These are phyloP conservation scores for Sitophilus oryzae DNA, from an alignment of 1,140 invertebrate genomes.

Conservation along the genomic window DNA sequence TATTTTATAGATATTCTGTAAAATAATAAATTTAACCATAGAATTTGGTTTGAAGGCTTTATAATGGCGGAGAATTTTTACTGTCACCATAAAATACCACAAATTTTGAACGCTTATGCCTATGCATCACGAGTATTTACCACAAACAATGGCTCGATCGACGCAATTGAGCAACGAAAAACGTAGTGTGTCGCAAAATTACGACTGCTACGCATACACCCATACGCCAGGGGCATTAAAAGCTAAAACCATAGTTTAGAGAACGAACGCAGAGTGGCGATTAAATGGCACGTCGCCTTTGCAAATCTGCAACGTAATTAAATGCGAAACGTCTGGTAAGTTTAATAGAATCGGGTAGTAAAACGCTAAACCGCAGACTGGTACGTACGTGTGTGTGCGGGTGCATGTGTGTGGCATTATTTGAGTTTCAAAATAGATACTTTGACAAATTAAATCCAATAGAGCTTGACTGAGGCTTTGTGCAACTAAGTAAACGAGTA, in stretches of 20 bases:
- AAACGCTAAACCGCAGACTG: background rate
- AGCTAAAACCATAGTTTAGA: slow-evolving; percentile 14
- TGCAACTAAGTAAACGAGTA: too few relatives aligned
- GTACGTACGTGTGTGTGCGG: background rate
- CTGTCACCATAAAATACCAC: too few relatives aligned
- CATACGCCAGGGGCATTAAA: slow-evolving; percentile 3
- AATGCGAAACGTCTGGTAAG: slow-evolving; percentile 22
- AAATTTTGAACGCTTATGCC: too few relatives aligned
- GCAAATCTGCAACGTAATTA: slow-evolving; percentile 23
- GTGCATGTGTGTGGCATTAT: background rate
- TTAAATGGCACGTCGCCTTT: slow-evolving; percentile 16
- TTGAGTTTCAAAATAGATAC: background rate
- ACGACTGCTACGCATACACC: background rate
- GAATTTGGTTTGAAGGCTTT: too few relatives aligned
- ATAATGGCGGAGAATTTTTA: too few relatives aligned
- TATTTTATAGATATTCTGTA: too few relatives aligned
- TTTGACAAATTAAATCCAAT: slow-evolving; percentile 1
- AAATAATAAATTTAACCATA: too few relatives aligned
- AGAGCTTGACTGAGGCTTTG: background rate
- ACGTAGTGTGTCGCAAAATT: background rate
- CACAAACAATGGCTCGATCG: background rate
- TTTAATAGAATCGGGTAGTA: slow-evolving; percentile 19
- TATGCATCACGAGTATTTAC: too few relatives aligned
- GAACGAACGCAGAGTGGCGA: background rate
- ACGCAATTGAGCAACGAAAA: background rate